Evolutionary conservation across 2,797 vertebrate species (phyloP).

Genomic region (Myioborus melanocephalus): DNA sequence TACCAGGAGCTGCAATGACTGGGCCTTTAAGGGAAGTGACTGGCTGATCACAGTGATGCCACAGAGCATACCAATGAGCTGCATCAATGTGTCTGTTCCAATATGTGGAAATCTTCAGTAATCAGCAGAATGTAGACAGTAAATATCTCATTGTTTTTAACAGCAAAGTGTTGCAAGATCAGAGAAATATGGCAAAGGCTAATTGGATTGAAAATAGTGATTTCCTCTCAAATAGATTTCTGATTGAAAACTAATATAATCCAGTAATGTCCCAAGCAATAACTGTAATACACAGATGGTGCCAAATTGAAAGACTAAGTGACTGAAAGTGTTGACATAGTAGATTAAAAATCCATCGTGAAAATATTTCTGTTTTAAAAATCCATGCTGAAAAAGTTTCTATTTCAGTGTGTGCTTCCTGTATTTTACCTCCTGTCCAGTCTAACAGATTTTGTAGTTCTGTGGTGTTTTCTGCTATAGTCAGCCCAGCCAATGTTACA

Average conservation of each 20-base stretch:
- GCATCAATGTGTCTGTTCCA: neutral
- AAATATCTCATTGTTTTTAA: constrained; percentile 53
- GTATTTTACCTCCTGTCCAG: neutral
- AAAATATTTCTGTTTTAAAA: constrained; percentile 27
- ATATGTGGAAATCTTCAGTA: constrained; percentile 11
- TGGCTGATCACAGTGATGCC: constrained; percentile 1
- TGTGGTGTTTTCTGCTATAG: neutral
- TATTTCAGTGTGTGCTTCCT: neutral
- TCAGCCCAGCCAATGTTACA: neutral
- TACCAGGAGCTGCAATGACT: constrained; percentile 16
- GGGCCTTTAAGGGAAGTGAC: constrained; percentile 47
- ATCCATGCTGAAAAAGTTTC: neutral
- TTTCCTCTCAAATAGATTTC: constrained; percentile 11
- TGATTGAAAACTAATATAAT: constrained; percentile 33
- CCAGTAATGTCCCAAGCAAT: neutral
- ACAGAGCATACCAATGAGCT: constrained; percentile 36
- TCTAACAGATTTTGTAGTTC: neutral
- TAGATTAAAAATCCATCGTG: constrained; percentile 40
- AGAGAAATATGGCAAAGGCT: neutral
- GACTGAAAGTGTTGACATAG: neutral
- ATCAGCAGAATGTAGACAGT: neutral
- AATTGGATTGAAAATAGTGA: constrained; percentile 26
- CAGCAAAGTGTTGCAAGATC: constrained; percentile 27
- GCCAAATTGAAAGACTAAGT: constrained; percentile 49
- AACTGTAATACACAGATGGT: constrained; percentile 23